Percentiles rank a stretch among this genome's conserved stretches.
These are phyloP conservation scores for Eutrigla gurnardus DNA, from an alignment of 2,797 vertebrate genomes.

Conservation along the genomic window DNA sequence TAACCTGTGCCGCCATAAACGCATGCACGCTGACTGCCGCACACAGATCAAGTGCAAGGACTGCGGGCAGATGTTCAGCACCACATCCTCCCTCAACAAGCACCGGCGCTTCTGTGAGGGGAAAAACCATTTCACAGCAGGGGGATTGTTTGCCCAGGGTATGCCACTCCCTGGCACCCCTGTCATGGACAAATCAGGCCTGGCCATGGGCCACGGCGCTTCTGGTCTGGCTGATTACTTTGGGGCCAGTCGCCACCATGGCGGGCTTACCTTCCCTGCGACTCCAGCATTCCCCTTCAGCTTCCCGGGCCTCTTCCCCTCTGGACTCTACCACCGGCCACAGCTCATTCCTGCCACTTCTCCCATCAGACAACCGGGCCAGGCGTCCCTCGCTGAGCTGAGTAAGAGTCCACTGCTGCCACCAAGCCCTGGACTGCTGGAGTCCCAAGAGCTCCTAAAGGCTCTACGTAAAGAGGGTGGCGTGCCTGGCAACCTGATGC, in stretches of 20 bases:
- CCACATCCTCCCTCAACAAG: slow-evolving; percentile 99
- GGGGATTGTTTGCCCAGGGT: slow-evolving; percentile 97
- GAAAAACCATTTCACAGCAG: slow-evolving; percentile 98
- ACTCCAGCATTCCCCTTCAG: slow-evolving; percentile 97
- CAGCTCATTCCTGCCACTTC: slow-evolving; percentile 92
- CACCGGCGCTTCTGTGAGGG: slow-evolving; percentile 99
- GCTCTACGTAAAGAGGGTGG: slow-evolving; percentile 90
- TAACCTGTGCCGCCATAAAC: slow-evolving; percentile 99
- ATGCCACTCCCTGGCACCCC: slow-evolving; percentile 95
- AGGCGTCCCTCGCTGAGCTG: slow-evolving; percentile 80
- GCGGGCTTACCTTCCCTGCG: slow-evolving; percentile 96
- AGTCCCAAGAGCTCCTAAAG: slow-evolving; percentile 94
- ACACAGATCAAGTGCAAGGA: slow-evolving; percentile 99
- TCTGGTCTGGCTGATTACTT: slow-evolving; percentile 98
- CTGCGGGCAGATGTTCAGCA: slow-evolving; percentile 99
- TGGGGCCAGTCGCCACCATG: slow-evolving; percentile 95
- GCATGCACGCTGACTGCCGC: slow-evolving; percentile 99
- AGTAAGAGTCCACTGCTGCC: slow-evolving; percentile 93
- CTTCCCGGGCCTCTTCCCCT: slow-evolving; percentile 98
- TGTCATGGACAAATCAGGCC: slow-evolving; percentile 95
- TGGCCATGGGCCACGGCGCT: slow-evolving; percentile 94
- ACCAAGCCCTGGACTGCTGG: slow-evolving; percentile 90
- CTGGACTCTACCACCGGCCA: slow-evolving; percentile 98
- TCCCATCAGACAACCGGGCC: slow-evolving; percentile 90
- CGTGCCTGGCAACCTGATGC: slow-evolving; percentile 86